These are phyloP conservation scores for Homarus gammarus DNA, from an alignment of 2,888 invertebrate species.

Conservation along the genomic window DNA sequence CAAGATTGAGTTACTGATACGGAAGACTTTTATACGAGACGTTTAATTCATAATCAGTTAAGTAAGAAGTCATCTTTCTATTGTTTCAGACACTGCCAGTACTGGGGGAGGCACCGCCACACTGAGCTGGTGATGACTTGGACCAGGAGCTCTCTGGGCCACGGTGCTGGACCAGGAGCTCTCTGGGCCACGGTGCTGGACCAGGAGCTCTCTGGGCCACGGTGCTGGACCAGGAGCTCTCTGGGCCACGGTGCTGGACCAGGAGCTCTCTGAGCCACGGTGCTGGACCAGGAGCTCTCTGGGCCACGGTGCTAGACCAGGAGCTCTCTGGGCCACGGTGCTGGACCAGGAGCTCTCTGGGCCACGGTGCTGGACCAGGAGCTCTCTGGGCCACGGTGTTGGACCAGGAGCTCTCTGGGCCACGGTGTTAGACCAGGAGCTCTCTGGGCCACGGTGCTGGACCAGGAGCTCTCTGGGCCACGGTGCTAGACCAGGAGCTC, in stretches of 20 bases:
- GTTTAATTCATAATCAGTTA: too few species aligned
- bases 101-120: constrained; percentile 64
- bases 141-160: constrained; percentile 29
- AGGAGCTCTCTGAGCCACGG: neutral
- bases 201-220: too few species aligned
- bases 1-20: too few species aligned
- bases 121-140: constrained; percentile 38
- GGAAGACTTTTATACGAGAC: too few species aligned
- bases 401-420: too few species aligned
- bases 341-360: neutral
- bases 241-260: neutral
- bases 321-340: neutral
- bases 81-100: constrained; percentile 60
- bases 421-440: too few species aligned
- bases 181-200: too few species aligned
- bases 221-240: too few species aligned
- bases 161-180: neutral
- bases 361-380: neutral
- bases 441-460: neutral
- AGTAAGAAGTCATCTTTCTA: too few species aligned
- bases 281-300: too few species aligned
- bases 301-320: too few species aligned
- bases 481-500: neutral
- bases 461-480: neutral
- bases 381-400: neutral